phyloP scores from a whole-genome alignment of 2,113 vertebrate species.

The Echinops telfairi region DNA sequence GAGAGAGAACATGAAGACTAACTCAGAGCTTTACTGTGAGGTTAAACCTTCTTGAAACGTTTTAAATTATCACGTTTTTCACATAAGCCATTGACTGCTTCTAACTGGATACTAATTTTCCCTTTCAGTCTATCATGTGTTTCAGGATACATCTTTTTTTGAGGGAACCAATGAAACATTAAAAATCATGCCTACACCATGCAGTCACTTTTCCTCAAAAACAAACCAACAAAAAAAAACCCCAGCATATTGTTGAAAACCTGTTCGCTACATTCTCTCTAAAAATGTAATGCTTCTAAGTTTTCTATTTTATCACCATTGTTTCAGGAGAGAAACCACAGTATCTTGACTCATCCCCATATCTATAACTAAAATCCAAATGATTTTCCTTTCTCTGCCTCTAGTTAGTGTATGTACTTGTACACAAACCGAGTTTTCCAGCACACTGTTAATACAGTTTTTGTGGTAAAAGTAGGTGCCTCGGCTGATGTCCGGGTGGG shows the following conservation, averaged over 20 bases:
- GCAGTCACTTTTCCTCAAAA: too few relatives aligned
- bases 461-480: too few relatives aligned
- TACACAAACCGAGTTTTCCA: too few relatives aligned
- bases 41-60: background rate
- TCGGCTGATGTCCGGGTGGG: too few relatives aligned
- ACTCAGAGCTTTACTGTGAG: background rate
- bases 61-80: background rate
- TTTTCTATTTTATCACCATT: background rate
- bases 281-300: background rate
- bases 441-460: too few relatives aligned
- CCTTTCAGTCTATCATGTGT: background rate
- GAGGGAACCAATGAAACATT: conserved; percentile 9
- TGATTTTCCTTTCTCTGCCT: conserved; percentile 34
- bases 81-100: background rate
- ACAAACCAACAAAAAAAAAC: too few relatives aligned
- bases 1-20: conserved; percentile 28
- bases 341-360: background rate
- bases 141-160: background rate
- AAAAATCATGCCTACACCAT: conserved; percentile 12
- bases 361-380: background rate
- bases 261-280: background rate
- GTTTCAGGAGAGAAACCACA: background rate
- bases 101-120: background rate
- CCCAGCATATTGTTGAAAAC: background rate
- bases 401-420: background rate